Evolutionary conservation across 1,140 invertebrate genomes (phyloP), one percentile per base, ranked within the genome.

Genomic region (Scylla paramamosain): DNA sequence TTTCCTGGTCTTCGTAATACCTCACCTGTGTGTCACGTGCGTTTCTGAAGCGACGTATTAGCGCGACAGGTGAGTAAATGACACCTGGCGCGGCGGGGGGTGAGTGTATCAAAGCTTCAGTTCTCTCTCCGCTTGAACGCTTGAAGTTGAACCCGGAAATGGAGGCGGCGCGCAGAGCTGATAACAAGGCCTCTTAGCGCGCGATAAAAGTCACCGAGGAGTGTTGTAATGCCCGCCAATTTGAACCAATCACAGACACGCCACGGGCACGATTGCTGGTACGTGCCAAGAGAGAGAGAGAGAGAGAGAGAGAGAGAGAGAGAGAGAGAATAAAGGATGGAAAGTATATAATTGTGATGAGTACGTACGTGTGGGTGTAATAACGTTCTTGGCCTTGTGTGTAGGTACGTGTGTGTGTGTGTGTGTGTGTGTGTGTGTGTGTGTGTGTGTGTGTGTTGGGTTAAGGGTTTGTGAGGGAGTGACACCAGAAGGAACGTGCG

Each of bases 361-460:
- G 31, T 86, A n/a, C 28, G 39, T 39, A 39, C 39, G 39, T 39
- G 32, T 39, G 83, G 28, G 12, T 0, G 28, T 86, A n/a, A 31
- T 29, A 25, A 28, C 10, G 12, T 86, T 4, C 32, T 0, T 28
- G 12, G 2, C 28, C n/a, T 12, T 86, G 83, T 86, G 83, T 86
- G 83, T 86, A 16, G 3, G 83, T 86, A 16, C 25, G 83, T 86
- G 83, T 86, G 83, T 83, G 52, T 20, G 52, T 59, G 52, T 59
- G 52, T 77, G 67, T 77, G 67, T 86, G 83, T 86, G 83, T 86
- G 83, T 86, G 83, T 86, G 83, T 86, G 83, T 86, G 83, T 83
- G 52, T 20, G 52, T 59, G 52, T 59, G 52, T 77, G 67, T 77
- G 67, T 77, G 67, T 77, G 16, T 25, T n/a, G 67, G 67, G 67